Evolutionary conservation across 2,888 invertebrate genomes (phyloP), one percentile per base, ranked within the genome.

Genomic region (Lycia hirtaria): DNA sequence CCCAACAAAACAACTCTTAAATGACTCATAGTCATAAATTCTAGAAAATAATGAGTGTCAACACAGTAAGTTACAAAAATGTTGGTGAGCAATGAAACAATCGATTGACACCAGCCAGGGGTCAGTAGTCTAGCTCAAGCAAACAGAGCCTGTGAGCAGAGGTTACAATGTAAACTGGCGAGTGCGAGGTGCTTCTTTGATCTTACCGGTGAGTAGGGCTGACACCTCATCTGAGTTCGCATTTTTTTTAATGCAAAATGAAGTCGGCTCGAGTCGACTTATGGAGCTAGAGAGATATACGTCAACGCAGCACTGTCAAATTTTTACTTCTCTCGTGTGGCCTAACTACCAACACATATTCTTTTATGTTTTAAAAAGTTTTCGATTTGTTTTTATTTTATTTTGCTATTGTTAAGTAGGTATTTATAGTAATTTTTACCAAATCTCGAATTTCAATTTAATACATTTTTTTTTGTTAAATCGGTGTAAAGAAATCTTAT

Each of bases 111-210:
- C 56, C 43, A 33, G 43, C 32, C 56, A 56, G 75, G 78, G 81
- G 83, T 85, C 81, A 82, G 81, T 80, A 83, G 81, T 81, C 74
- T 80, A 76, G 78, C 75, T 75, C 73, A 69, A 69, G 77, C 83
- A 87, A 86, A 87, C 83, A 86, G 57, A 44, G 26, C 65, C 65
- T 62, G 67, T 64, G 68, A 74, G 72, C 78, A 73, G 76, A 82
- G 81, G 80, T 81, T 87, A 87, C 89, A 88, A 83, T 87, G 88
- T 90, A 86, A 83, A 88, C 85, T 47, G 68, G 66, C 67, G 64
- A 71, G 71, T 70, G 77, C 67, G 82, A 85, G 85, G 85, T 85
- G 86, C 72, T 72, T 70, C 87, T 90, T 90, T 90, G 90, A 90
- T 89, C 86, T 89, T 65, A 49, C 74, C 80, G 81, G 72, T 62